These are phyloP conservation scores for Gnathonemus echidnorhynchus DNA, from an alignment of 2,113 vertebrate species.

Conservation along the genomic window DNA sequence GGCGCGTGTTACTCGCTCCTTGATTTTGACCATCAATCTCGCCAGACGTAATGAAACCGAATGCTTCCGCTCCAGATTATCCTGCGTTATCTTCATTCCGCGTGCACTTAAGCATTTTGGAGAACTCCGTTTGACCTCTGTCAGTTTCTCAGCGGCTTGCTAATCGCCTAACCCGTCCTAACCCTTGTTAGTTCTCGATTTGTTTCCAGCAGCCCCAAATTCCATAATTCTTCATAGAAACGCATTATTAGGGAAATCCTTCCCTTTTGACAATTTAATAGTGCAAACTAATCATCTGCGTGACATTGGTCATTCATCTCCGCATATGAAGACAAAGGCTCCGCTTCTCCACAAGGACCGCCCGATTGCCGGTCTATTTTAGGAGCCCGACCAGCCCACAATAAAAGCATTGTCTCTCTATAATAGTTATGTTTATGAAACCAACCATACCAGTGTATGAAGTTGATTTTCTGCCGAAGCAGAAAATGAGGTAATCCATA, in stretches of 20 bases:
- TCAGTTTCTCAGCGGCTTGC: constrained; percentile 35
- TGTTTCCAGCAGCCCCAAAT: constrained; percentile 61
- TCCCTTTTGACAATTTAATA: constrained; percentile 91
- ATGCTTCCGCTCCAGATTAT: not conserved
- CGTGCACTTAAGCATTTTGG: constrained; percentile 25
- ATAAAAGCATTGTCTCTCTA: constrained; percentile 79
- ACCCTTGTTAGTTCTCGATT: constrained; percentile 54
- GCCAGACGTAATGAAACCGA: not conserved
- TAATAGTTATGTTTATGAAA: constrained; percentile 91
- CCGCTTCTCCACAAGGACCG: constrained; percentile 60
- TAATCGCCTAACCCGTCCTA: constrained; percentile 48
- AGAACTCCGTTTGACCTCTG: constrained; percentile 70
- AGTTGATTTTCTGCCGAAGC: constrained; percentile 75
- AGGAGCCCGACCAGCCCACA: constrained; percentile 69
- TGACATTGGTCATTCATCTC: constrained; percentile 91
- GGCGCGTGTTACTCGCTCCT: not conserved
- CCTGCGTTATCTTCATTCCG: not conserved
- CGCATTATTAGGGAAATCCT: constrained; percentile 75
- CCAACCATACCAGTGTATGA: constrained; percentile 77
- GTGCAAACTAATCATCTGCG: constrained; percentile 83
- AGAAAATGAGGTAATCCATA: constrained; percentile 68
- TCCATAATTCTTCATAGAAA: constrained; percentile 69
- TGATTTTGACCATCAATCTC: not conserved
- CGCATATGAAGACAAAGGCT: constrained; percentile 74
- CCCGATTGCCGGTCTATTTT: constrained; percentile 74